Evolutionary conservation across 2,797 vertebrate genomes (phyloP).

Genomic region (Acipenser oxyrinchus): DNA sequence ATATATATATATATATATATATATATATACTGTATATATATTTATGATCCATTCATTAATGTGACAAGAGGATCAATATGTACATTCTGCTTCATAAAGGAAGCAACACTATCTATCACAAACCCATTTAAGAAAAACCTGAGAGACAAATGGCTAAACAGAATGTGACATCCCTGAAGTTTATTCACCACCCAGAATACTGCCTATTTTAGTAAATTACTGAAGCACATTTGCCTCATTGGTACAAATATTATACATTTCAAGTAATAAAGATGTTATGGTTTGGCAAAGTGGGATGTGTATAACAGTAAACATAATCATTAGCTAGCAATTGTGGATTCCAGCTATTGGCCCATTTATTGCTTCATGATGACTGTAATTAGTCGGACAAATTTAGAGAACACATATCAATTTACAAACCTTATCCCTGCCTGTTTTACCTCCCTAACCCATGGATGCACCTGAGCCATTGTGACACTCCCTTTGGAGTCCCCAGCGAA

Average conservation of each 20-base stretch:
- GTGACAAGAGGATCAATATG: constrained; percentile 8
- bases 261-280: background rate
- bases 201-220: constrained; percentile 3
- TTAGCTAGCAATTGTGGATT: background rate
- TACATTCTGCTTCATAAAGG: constrained; percentile 7
- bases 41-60: background rate
- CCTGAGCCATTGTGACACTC: no score
- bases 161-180: constrained; percentile 54
- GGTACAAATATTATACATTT: constrained; percentile 11
- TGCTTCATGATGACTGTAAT: no score
- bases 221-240: constrained; percentile 16
- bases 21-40: background rate
- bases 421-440: no score
- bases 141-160: constrained; percentile 56
- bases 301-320: constrained; percentile 9
- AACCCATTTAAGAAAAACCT: constrained; percentile 49
- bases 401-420: no score
- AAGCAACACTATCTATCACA: constrained; percentile 14
- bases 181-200: constrained; percentile 54
- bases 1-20: no score
- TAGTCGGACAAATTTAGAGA: no score
- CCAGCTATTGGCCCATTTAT: no score
- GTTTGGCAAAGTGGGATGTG: background rate
- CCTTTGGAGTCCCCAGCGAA: no score
- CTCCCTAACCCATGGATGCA: no score